Conservation (phyloP, 2,888 invertebrate species). For the Acheta domesticus region DNA sequence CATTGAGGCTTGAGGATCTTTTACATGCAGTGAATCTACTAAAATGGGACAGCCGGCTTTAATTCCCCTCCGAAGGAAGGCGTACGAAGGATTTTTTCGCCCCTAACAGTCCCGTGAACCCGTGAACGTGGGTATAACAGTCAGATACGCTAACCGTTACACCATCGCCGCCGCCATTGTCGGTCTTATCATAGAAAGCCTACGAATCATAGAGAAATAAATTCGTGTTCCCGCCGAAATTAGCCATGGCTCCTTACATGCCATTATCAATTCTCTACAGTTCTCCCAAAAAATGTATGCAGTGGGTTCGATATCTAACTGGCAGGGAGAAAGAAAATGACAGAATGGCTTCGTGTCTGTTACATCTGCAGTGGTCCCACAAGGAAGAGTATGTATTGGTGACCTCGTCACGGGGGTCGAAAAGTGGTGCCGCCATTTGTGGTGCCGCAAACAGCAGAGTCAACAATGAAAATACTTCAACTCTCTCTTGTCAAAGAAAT, state of each 20-base stretch:
- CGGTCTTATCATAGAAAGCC: background rate
- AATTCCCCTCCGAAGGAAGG: no score
- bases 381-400: background rate
- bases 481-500: background rate
- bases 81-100: no score
- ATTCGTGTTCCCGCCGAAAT: background rate
- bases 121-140: no score
- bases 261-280: background rate
- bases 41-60: no score
- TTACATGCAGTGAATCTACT: no score
- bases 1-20: no score
- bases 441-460: background rate
- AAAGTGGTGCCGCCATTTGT: background rate
- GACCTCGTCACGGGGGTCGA: background rate
- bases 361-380: background rate
- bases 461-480: background rate
- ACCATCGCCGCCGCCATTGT: no score
- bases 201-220: background rate
- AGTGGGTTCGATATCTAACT: background rate
- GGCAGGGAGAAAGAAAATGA: background rate
- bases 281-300: background rate
- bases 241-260: background rate
- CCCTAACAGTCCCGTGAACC: no score
- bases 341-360: background rate
- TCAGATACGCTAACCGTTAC: no score